Evolutionary conservation across 2,113 vertebrate species (phyloP).

Genomic region (Antennarius striatus): DNA sequence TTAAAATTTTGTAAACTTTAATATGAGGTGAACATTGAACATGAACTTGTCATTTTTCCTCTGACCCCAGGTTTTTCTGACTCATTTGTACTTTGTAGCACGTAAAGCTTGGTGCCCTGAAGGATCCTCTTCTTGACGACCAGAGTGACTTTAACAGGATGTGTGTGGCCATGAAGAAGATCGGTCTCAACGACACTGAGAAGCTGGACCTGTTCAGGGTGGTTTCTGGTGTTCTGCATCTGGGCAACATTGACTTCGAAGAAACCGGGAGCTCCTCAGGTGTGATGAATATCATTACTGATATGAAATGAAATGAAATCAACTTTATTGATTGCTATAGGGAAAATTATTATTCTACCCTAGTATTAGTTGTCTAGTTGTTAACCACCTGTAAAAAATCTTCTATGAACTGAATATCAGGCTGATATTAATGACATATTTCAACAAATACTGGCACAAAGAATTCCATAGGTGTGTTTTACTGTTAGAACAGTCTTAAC

Average conservation of each 20-base stretch:
- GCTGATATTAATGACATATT: too few relatives aligned
- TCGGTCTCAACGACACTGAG: constrained; percentile 92
- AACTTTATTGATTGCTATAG: too few relatives aligned
- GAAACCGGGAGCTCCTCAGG: constrained; percentile 96
- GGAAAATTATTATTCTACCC: too few relatives aligned
- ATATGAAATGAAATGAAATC: too few relatives aligned
- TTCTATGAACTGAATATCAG: too few relatives aligned
- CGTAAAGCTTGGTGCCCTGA: constrained; percentile 87
- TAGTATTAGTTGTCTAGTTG: too few relatives aligned
- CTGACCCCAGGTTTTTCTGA: not conserved
- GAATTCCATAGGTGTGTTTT: too few relatives aligned
- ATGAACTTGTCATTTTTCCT: not conserved
- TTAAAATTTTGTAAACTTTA: too few relatives aligned
- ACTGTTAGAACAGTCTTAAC: too few relatives aligned
- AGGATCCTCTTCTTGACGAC: constrained; percentile 95
- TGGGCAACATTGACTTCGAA: constrained; percentile 98
- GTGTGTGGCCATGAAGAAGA: constrained; percentile 97
- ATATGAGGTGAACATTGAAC: too few relatives aligned
- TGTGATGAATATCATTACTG: constrained; percentile 51
- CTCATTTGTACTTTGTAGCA: constrained; percentile 75
- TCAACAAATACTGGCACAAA: too few relatives aligned
- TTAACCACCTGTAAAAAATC: not conserved
- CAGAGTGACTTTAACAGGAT: constrained; percentile 96
- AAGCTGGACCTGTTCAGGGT: constrained; percentile 97
- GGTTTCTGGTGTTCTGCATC: constrained; percentile 95